Percentiles rank a stretch among this genome's conserved stretches.
These are phyloP conservation scores for Hyperoodon ampullatus DNA, from an alignment of 2,113 vertebrate species.

Conservation along the genomic window DNA sequence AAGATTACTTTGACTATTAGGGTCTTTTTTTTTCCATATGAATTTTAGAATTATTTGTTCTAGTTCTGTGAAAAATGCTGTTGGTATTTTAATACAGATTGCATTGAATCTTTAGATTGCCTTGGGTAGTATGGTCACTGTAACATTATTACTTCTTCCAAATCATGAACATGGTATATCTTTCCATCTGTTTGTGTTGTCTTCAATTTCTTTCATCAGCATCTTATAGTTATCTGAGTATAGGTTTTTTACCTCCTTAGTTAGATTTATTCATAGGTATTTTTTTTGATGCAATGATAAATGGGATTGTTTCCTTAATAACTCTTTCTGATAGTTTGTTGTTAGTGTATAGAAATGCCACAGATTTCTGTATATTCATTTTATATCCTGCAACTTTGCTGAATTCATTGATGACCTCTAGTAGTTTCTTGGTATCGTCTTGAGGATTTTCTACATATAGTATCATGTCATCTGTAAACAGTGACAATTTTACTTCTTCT, in stretches of 20 bases:
- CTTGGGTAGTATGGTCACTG: not conserved
- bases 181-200: not conserved
- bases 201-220: not conserved
- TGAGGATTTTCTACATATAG: not conserved
- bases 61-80: not conserved
- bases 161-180: not conserved
- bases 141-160: not conserved
- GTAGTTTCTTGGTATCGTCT: not conserved
- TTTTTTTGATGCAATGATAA: not conserved
- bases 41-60: not conserved
- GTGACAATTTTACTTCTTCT: not conserved
- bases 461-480: not conserved
- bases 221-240: not conserved
- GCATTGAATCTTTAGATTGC: not conserved
- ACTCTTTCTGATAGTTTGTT: not conserved
- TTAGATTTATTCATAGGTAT: not conserved
- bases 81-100: not conserved
- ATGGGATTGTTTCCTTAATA: not conserved
- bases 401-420: not conserved
- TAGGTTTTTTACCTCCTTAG: not conserved
- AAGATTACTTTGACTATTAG: not conserved
- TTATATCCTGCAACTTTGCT: not conserved
- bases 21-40: not conserved
- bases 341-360: not conserved
- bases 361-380: not conserved